A percentile compares a stretch with the other conserved stretches of the same genome.
Conservation (phyloP, 2,888 invertebrate genomes). For the Rhimphoctona megacephalus region DNA sequence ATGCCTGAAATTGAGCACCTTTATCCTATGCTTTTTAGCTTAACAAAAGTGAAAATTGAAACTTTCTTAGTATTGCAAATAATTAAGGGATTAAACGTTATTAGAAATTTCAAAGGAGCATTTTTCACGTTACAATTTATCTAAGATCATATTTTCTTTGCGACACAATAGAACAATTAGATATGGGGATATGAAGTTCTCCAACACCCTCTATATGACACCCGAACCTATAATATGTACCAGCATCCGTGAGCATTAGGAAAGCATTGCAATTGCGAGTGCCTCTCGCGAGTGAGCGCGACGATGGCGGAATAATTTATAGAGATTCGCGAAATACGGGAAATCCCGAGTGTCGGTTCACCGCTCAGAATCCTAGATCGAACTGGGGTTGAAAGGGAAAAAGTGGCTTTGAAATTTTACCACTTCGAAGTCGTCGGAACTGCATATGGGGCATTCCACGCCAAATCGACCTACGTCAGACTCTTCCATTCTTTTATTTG, state of each 20-base stretch:
- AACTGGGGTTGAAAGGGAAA: conserved; percentile 52
- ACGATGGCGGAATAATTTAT: conserved; percentile 64
- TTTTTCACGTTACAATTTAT: background rate
- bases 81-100: background rate
- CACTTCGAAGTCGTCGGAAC: conserved; percentile 36
- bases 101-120: background rate
- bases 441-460: no score
- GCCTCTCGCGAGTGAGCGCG: conserved; percentile 50
- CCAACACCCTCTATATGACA: background rate
- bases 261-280: conserved; percentile 41
- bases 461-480: no score
- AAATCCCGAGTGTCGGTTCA: conserved; percentile 55
- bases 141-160: background rate
- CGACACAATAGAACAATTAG: background rate
- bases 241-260: conserved; percentile 14
- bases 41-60: no score
- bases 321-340: conserved; percentile 54
- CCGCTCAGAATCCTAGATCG: conserved; percentile 54
- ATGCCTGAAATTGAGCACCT: background rate
- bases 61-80: no score
- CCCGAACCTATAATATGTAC: conserved; percentile 1
- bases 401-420: conserved; percentile 60
- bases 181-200: background rate
- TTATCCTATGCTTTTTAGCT: no score
- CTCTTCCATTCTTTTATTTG: no score